Conservation (phyloP, 1,140 invertebrate species). For the Hydropsyche tenuis region DNA sequence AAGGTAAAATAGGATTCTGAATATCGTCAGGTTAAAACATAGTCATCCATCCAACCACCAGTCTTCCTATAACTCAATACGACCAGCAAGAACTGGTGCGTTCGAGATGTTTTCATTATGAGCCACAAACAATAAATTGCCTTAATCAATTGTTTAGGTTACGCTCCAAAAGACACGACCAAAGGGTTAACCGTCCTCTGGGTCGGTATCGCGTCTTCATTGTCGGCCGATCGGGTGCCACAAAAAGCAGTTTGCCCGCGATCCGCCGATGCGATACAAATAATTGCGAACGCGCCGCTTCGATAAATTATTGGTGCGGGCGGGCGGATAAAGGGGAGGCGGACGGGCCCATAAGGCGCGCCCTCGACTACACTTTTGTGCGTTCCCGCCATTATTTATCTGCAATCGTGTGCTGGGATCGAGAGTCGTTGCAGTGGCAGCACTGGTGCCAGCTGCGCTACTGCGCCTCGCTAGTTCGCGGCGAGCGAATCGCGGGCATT, state of each 20-base stretch:
- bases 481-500: too few species aligned
- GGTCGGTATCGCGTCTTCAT: slow-evolving; percentile 13
- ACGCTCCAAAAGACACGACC: too few species aligned
- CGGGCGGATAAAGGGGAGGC: slow-evolving; percentile 4
- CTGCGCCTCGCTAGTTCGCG: background rate
- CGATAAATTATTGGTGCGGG: slow-evolving; percentile 23
- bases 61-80: too few species aligned
- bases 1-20: too few species aligned
- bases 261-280: slow-evolving; percentile 30
- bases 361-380: background rate
- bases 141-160: too few species aligned
- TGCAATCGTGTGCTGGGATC: background rate
- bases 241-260: background rate
- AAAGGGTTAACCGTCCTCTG: too few species aligned
- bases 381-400: background rate
- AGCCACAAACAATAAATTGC: too few species aligned
- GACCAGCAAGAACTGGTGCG: too few species aligned
- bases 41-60: too few species aligned
- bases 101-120: too few species aligned
- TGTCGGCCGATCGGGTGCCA: slow-evolving; percentile 5
- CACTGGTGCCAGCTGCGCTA: background rate
- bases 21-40: too few species aligned
- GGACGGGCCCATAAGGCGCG: background rate
- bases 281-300: slow-evolving; percentile 22
- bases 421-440: background rate